Evolutionary conservation across 2,113 vertebrate genomes (phyloP).

Genomic region (Xiphophorus hellerii): DNA sequence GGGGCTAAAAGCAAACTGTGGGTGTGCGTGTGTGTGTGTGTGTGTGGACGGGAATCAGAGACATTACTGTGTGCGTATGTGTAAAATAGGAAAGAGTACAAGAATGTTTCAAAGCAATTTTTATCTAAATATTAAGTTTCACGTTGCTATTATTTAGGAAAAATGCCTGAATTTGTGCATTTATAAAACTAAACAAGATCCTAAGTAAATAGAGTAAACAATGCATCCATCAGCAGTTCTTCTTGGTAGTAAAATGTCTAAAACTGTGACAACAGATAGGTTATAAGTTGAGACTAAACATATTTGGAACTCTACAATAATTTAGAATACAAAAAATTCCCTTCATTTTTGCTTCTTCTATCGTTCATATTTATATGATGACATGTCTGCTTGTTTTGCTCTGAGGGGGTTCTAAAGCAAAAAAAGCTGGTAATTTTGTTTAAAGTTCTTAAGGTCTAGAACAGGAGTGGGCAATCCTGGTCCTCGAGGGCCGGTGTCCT

Average conservation of each 20-base stretch:
- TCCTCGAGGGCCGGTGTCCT: no score
- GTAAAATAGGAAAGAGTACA: conserved; percentile 11
- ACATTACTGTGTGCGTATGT: conserved; percentile 4
- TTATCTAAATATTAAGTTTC: conserved; percentile 12
- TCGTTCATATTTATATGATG: not conserved
- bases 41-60: conserved; percentile 19
- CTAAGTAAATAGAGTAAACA: conserved; percentile 31
- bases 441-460: no score
- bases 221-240: conserved; percentile 7
- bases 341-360: not conserved
- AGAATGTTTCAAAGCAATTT: conserved; percentile 10
- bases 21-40: conserved; percentile 29
- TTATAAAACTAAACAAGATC: conserved; percentile 31
- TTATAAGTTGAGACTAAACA: not conserved
- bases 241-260: conserved; percentile 9
- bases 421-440: no score
- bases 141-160: not conserved
- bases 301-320: not conserved
- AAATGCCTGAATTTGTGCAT: conserved; percentile 2
- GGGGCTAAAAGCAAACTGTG: conserved; percentile 64
- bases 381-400: no score
- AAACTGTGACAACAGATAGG: not conserved
- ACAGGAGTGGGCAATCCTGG: no score
- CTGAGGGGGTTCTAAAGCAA: no score
- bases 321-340: no score